Evolutionary conservation across 2,888 invertebrate species (phyloP).

Genomic region (Aporophyla lueneburgensis): DNA sequence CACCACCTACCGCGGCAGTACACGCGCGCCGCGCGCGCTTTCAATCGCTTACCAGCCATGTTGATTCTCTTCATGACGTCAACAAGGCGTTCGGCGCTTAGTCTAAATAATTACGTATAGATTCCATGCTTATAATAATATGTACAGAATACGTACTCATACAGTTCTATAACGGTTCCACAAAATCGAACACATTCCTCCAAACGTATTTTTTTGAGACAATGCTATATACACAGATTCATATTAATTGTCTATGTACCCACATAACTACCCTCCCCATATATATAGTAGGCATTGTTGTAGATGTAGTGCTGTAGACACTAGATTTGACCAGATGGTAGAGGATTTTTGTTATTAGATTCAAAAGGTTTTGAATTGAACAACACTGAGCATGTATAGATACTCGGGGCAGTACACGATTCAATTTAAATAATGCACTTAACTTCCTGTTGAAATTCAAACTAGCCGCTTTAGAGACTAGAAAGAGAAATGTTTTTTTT

Average conservation of each 20-base stretch:
- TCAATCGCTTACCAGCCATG: slow-evolving; percentile 82
- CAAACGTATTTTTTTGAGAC: not conserved
- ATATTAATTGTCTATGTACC: not conserved
- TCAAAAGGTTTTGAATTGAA: not conserved
- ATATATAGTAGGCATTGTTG: not conserved
- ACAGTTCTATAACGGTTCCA: slow-evolving; percentile 3
- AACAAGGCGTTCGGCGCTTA: slow-evolving; percentile 66
- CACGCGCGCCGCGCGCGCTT: slow-evolving; percentile 85
- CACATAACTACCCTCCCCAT: too few relatives aligned
- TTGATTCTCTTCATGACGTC: slow-evolving; percentile 85
- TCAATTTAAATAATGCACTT: not conserved
- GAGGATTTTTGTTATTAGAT: not conserved
- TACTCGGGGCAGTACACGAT: not conserved
- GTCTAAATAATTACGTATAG: slow-evolving; percentile 13
- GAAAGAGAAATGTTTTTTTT: not conserved
- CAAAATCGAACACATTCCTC: slow-evolving; percentile 9
- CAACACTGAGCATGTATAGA: not conserved
- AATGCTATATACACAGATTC: not conserved
- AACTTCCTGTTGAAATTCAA: not conserved
- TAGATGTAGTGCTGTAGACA: not conserved
- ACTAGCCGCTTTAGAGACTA: slow-evolving; percentile 1
- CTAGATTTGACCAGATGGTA: not conserved
- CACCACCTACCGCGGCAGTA: slow-evolving; percentile 74
- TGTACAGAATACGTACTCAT: slow-evolving; percentile 4
- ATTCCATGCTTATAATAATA: slow-evolving; percentile 20